Evolutionary conservation across 2,888 invertebrate species (phyloP).

Genomic region (Merodon equestris): DNA sequence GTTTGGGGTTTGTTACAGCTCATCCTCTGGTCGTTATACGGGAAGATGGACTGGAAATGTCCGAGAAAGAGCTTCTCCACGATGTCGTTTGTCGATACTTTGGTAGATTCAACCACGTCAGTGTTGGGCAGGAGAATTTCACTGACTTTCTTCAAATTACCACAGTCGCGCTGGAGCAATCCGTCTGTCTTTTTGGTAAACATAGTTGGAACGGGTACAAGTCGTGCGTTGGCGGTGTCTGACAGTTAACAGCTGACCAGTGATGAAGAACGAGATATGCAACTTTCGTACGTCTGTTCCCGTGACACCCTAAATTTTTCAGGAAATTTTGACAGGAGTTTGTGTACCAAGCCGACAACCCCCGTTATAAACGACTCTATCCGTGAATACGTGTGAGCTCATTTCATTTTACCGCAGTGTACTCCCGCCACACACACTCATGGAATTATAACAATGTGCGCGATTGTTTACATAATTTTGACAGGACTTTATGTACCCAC

Average conservation of each 20-base stretch:
- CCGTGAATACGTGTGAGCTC: no score
- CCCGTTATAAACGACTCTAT: no score
- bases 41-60: constrained; percentile 34
- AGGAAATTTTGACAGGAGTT: no score
- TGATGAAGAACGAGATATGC: no score
- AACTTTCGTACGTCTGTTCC: no score
- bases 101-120: neutral
- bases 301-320: no score
- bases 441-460: no score
- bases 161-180: constrained; percentile 13
- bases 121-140: constrained; percentile 33
- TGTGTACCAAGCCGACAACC: no score
- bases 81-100: constrained; percentile 1
- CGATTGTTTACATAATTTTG: no score
- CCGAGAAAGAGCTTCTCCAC: constrained; percentile 29
- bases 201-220: constrained; percentile 9
- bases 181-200: constrained; percentile 15
- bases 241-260: constrained; percentile 32
- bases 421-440: no score
- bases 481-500: no score
- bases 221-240: neutral
- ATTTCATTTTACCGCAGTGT: no score
- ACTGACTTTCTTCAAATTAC: constrained; percentile 35
- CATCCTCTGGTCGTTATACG: constrained; percentile 25
- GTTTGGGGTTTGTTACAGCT: constrained; percentile 13